Evolutionary conservation across 1,140 invertebrate genomes (phyloP), one percentile per base, ranked within the genome.

Genomic region (Rhopalosiphum maidis): DNA sequence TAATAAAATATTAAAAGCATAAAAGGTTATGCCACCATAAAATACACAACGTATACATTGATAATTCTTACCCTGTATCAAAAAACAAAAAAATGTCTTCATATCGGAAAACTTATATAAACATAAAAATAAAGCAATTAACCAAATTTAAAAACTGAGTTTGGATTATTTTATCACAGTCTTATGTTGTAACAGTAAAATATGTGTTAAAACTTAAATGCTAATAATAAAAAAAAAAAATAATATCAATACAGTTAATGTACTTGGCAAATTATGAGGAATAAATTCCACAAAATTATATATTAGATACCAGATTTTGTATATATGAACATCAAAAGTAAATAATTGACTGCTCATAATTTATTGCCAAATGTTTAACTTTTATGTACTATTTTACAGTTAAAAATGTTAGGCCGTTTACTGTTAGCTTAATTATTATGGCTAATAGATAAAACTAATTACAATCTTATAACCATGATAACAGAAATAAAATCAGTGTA

Each of bases 11-110:
- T 55, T 83, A 51, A 91, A 55, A 82, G 51, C 90, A 91, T 91
- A 82, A 48, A 85, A 43, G 22, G 90, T 91, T 83, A 93, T 93
- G 37, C 35, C 48, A 93, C 35, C 46, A 85, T 93, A 54, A 83
- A 93, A 93, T 25, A 93, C 82, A 93, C 91, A 85, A 93, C 91
- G 91, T 93, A 93, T 93, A 93, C 91, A 93, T 85, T 93, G 48
- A 93, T 93, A 85, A 55, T 93, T 93, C 77, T 93, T 93, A 93
- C 91, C 91, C 91, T 93, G 91, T 93, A 93, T 93, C 68, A 93
- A 93, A 93, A 86, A 83, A 93, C 43, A 51, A 93, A 85, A 83
- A 51, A 54, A 93, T 86, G 48, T 41, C n/a, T 86, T 93, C 46
- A 55, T 85, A 93, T 54, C 22, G 82, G 18, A 86, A 93, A 85